Percentiles rank a stretch among this genome's conserved stretches.
Conservation (phyloP, 2,888 invertebrate genomes). For the Pristionchus japonicus region DNA sequence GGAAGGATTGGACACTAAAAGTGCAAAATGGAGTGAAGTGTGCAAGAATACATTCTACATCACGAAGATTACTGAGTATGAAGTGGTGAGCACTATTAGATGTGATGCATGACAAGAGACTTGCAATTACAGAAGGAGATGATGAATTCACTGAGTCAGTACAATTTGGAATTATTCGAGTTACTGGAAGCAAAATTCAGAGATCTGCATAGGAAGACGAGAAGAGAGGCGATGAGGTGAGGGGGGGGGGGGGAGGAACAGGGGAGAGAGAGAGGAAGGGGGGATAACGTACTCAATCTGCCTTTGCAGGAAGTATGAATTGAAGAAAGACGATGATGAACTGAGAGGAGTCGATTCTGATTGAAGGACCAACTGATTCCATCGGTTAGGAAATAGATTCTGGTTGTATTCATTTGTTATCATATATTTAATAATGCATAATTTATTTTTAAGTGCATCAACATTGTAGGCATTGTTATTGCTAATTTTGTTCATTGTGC, state of each 20-base stretch:
- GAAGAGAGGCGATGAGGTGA: constrained; percentile 6
- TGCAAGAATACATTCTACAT: neutral
- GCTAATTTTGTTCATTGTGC: neutral
- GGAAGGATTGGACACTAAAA: neutral
- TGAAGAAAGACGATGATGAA: neutral
- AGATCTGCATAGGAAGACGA: neutral
- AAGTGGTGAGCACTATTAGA: neutral
- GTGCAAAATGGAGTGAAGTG: constrained; percentile 5
- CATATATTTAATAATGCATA: neutral
- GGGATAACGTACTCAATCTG: neutral
- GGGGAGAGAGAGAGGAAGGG: too few relatives aligned
- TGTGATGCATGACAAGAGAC: neutral
- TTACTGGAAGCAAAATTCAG: neutral
- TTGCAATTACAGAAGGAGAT: neutral
- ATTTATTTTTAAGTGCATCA: neutral
- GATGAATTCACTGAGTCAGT: neutral
- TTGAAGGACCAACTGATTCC: neutral
- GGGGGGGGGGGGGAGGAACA: neutral
- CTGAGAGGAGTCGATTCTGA: neutral
- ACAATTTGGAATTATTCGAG: neutral
- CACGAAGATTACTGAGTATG: neutral
- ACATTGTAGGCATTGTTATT: neutral
- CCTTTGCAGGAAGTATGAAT: neutral
- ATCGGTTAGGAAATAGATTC: too few relatives aligned
- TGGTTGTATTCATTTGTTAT: neutral